phyloP scores from a whole-genome alignment of 2,888 invertebrate species.

The Noctua fimbriata region DNA sequence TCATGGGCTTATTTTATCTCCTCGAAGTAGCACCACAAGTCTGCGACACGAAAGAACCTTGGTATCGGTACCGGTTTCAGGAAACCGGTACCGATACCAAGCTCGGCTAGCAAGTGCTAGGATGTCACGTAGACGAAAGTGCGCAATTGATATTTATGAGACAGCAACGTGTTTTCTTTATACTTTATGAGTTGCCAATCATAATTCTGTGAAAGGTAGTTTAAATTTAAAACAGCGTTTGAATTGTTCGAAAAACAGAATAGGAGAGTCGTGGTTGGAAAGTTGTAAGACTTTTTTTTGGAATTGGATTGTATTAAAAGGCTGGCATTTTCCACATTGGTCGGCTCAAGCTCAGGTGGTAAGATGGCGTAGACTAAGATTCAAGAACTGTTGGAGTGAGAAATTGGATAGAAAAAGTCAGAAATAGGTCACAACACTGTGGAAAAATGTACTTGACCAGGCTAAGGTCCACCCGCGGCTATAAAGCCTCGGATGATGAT shows the following conservation, averaged over 20 bases:
- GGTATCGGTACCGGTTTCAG: conserved; percentile 50
- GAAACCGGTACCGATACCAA: conserved; percentile 19
- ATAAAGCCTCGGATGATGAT: background rate
- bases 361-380: background rate
- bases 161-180: conserved; percentile 42
- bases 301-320: background rate
- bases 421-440: background rate
- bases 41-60: conserved; percentile 46
- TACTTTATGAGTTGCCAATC: conserved; percentile 26
- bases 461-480: background rate
- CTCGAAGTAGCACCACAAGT: conserved; percentile 28
- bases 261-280: background rate
- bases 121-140: conserved; percentile 50
- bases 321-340: background rate
- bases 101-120: conserved; percentile 6
- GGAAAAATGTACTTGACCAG: background rate
- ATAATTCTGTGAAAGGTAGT: conserved; percentile 15
- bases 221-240: background rate
- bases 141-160: conserved; percentile 24
- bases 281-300: too few species aligned
- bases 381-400: background rate
- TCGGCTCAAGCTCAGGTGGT: background rate
- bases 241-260: background rate
- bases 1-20: conserved; percentile 43
- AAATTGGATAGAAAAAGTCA: background rate